Percentiles rank a stretch among this genome's conserved stretches.
These are phyloP conservation scores for Tethea ocularis DNA, from an alignment of 2,888 invertebrate genomes.

Conservation along the genomic window DNA sequence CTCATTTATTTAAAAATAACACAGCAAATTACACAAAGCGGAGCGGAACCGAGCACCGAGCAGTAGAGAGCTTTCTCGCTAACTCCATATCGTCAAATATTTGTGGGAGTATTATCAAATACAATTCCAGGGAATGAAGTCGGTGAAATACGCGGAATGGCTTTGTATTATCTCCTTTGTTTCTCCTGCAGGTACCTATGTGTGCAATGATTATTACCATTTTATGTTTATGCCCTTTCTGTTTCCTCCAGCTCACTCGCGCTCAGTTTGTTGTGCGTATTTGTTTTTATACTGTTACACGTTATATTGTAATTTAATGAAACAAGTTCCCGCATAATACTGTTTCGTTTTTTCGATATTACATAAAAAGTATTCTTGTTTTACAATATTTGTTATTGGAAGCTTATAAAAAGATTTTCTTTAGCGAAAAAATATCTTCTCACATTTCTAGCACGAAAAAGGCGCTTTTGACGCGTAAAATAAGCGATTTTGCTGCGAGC, in stretches of 20 bases:
- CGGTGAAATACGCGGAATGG: background rate
- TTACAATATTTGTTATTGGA: too few relatives aligned
- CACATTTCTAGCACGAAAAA: too few relatives aligned
- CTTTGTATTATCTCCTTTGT: constrained; percentile 3
- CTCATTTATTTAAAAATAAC: too few relatives aligned
- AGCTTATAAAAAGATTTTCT: too few relatives aligned
- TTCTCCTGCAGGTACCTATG: background rate
- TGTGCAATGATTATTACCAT: background rate
- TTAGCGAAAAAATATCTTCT: too few relatives aligned
- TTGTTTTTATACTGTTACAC: background rate
- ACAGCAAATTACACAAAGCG: too few relatives aligned
- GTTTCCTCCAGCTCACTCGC: background rate
- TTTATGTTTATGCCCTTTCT: background rate
- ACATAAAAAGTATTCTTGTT: too few relatives aligned
- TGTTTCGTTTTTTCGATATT: too few relatives aligned
- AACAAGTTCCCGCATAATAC: background rate
- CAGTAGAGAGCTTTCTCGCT: background rate
- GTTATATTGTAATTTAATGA: background rate
- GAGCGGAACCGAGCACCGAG: too few relatives aligned
- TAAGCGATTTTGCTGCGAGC: too few relatives aligned
- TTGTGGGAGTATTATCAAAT: constrained; percentile 3
- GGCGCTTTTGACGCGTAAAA: too few relatives aligned
- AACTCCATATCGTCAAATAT: background rate
- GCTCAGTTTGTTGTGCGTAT: background rate
- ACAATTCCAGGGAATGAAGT: background rate